phyloP scores from a whole-genome alignment of 2,113 vertebrate species.

The Gymnarchus niloticus region DNA sequence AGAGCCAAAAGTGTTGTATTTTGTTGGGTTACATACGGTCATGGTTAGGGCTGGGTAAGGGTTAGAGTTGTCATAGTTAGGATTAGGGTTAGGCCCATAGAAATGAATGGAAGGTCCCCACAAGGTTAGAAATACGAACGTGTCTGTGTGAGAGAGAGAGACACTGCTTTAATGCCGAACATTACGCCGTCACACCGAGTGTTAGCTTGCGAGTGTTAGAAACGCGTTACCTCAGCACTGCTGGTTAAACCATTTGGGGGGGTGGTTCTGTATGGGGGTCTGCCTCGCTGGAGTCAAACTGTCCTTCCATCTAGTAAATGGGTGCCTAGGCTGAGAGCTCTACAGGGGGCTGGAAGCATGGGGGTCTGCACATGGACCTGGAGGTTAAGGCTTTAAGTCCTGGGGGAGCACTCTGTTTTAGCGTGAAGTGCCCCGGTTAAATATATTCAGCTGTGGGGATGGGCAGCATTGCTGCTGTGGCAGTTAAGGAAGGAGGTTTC shows the following conservation, averaged over 20 bases:
- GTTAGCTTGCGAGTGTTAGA: background rate
- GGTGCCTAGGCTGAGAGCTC: background rate
- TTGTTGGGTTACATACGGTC: too few species aligned
- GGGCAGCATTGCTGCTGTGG: background rate
- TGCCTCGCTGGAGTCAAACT: background rate
- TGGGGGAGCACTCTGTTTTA: background rate
- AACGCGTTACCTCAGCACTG: background rate
- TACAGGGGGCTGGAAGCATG: background rate
- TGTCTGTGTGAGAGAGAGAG: background rate
- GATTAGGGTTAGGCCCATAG: too few species aligned
- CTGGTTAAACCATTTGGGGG: too few species aligned
- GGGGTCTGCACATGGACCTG: background rate
- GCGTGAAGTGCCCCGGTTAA: background rate
- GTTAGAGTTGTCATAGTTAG: too few species aligned
- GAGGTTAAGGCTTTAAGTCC: background rate
- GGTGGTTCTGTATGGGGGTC: background rate
- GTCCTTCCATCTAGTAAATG: constrained; percentile 3
- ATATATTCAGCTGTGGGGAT: too few species aligned
- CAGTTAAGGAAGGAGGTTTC: background rate
- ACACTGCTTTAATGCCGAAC: background rate
- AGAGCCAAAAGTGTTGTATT: too few species aligned
- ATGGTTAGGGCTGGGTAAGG: too few species aligned
- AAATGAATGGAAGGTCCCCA: too few species aligned
- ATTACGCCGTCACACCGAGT: background rate
- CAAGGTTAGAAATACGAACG: too few species aligned